Conservation (phyloP, 2,888 invertebrate species). For the Bimastos eiseni region DNA sequence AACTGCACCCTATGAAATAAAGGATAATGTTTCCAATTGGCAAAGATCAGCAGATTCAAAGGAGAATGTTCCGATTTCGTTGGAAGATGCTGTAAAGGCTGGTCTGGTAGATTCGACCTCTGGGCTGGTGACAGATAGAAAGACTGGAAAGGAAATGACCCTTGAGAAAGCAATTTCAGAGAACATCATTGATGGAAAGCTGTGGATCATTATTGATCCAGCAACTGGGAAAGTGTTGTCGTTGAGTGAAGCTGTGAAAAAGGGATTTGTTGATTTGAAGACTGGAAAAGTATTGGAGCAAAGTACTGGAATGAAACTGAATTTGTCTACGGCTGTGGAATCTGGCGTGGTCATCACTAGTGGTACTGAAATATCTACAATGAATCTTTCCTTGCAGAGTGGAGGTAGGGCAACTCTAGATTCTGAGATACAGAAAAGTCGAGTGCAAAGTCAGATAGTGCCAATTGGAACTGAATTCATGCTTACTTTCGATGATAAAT, state of each 20-base stretch:
- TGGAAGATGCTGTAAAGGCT: conserved; percentile 68
- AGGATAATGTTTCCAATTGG: not conserved
- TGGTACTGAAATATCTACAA: not conserved
- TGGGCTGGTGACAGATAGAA: conserved; percentile 33
- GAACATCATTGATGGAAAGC: conserved; percentile 81
- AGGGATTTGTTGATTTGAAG: conserved; percentile 22
- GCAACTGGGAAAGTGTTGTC: conserved; percentile 17
- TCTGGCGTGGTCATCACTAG: not conserved
- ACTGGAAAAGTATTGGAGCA: not conserved
- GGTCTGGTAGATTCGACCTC: conserved; percentile 34
- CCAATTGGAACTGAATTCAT: not conserved
- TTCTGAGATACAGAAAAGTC: not conserved
- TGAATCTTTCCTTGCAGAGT: not conserved
- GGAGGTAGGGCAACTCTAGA: not conserved
- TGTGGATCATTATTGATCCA: conserved; percentile 33
- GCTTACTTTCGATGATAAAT: not conserved
- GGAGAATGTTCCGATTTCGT: not conserved
- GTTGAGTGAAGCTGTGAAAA: not conserved
- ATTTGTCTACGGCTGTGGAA: not conserved
- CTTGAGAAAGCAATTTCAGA: conserved; percentile 62
- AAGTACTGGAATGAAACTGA: conserved; percentile 13
- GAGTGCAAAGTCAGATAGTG: not conserved
- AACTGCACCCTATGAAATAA: not conserved
- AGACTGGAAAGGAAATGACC: conserved; percentile 30
- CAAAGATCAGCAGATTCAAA: not conserved